Conservation (phyloP, 2,113 vertebrate species). For the Oceanites oceanicus region DNA sequence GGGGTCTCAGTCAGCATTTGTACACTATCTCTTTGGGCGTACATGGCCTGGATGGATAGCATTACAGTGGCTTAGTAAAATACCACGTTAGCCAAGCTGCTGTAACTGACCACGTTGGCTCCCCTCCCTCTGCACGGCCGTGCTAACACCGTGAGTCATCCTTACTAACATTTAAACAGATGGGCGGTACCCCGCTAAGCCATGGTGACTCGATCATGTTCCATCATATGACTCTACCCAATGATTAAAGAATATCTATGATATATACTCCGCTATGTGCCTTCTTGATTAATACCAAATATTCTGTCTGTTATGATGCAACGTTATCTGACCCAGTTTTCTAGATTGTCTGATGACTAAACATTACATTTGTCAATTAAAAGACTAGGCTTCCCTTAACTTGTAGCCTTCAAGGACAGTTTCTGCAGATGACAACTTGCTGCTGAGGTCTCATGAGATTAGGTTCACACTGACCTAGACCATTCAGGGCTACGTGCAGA, state of each 20-base stretch:
- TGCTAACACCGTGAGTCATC: conserved; percentile 29
- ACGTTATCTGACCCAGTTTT: not conserved
- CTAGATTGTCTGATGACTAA: not conserved
- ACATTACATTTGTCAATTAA: not conserved
- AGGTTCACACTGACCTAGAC: not conserved
- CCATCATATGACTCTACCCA: conserved; percentile 9
- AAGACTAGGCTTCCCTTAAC: not conserved
- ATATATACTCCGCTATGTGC: not conserved
- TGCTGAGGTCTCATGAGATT: not conserved
- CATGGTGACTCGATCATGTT: conserved; percentile 6
- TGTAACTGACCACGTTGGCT: not conserved
- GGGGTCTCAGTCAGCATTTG: not conserved
- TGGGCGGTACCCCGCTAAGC: conserved; percentile 30
- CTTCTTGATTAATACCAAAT: not conserved
- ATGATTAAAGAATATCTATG: not conserved
- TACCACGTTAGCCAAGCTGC: not conserved
- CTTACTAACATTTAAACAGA: conserved; percentile 31
- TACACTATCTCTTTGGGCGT: not conserved
- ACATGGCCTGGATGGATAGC: not conserved
- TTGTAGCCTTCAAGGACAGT: not conserved
- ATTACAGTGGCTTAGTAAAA: not conserved
- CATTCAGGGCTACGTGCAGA: not conserved
- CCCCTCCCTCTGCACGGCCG: not conserved
- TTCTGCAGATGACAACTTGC: not conserved
- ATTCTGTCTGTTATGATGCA: not conserved